Percentiles rank a stretch among this genome's conserved stretches.
phyloP scores from a whole-genome alignment of 1,140 invertebrate species.

The Drosophila parvula region DNA sequence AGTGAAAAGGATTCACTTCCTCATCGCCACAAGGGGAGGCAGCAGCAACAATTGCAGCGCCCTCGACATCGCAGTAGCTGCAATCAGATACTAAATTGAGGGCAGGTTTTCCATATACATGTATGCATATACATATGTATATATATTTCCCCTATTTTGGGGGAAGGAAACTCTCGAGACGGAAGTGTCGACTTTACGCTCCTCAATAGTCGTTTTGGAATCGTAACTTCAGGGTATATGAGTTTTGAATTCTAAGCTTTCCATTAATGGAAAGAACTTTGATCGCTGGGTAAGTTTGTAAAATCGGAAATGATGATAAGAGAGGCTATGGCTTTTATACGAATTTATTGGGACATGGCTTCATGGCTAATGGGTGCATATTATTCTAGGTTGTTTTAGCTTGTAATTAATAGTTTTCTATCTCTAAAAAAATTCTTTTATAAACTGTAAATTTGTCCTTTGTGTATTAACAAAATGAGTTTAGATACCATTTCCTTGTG shows the following conservation, averaged over 20 bases:
- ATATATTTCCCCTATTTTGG: slow-evolving; percentile 1
- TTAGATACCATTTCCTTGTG: too few species aligned
- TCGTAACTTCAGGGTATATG: neutral
- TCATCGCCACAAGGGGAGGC: slow-evolving; percentile 17
- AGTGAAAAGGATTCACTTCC: slow-evolving; percentile 76
- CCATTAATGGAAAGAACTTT: neutral
- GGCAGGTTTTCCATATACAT: slow-evolving; percentile 41
- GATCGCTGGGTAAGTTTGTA: neutral
- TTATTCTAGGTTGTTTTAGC: too few species aligned
- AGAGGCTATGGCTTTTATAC: too few species aligned
- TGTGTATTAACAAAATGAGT: too few species aligned
- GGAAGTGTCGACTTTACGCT: slow-evolving; percentile 39
- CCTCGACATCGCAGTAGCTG: slow-evolving; percentile 16
- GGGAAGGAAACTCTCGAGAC: neutral
- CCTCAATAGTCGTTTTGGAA: slow-evolving; percentile 10
- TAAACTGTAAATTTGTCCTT: too few species aligned
- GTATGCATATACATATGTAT: neutral
- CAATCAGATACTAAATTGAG: slow-evolving; percentile 60
- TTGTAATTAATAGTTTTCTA: too few species aligned
- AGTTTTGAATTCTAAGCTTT: slow-evolving; percentile 2
- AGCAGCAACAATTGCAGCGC: slow-evolving; percentile 54
- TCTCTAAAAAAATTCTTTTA: too few species aligned
- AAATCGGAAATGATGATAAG: neutral
- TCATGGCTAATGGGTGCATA: too few species aligned
- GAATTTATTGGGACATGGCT: too few species aligned